Conservation (phyloP, 2,113 vertebrate genomes). For the Chiloscyllium plagiosum region DNA sequence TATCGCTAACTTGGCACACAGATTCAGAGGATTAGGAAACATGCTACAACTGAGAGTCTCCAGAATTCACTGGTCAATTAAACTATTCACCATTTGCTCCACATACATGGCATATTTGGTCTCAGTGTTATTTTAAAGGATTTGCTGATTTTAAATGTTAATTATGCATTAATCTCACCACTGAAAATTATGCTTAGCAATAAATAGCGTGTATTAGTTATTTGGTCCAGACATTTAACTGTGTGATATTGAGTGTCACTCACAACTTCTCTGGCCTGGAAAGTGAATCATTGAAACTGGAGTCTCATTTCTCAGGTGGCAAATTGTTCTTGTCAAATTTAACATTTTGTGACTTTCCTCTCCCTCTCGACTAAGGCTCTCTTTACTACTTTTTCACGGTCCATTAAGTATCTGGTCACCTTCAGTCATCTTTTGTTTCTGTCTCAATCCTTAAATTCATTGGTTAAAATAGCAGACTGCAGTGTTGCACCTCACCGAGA, state of each 20-base stretch:
- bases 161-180: not conserved
- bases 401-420: not conserved
- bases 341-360: not conserved
- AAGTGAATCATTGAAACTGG: not conserved
- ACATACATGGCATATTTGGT: not conserved
- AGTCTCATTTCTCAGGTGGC: not conserved
- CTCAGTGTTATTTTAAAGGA: not conserved
- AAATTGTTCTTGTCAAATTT: slow-evolving; percentile 16
- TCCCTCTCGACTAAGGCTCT: not conserved
- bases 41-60: not conserved
- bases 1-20: not conserved
- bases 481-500: not conserved
- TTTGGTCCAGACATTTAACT: not conserved
- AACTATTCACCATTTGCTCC: not conserved
- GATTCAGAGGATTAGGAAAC: not conserved
- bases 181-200: not conserved
- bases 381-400: not conserved
- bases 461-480: not conserved
- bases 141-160: not conserved
- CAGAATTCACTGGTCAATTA: not conserved
- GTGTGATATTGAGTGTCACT: no score
- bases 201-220: not conserved
- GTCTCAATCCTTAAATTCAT: not conserved
- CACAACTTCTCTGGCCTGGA: not conserved
- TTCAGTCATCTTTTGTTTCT: not conserved